Percentiles rank a stretch among this genome's conserved stretches.
Conservation (phyloP, 2,113 vertebrate species). For the Prietella phreatophila region DNA sequence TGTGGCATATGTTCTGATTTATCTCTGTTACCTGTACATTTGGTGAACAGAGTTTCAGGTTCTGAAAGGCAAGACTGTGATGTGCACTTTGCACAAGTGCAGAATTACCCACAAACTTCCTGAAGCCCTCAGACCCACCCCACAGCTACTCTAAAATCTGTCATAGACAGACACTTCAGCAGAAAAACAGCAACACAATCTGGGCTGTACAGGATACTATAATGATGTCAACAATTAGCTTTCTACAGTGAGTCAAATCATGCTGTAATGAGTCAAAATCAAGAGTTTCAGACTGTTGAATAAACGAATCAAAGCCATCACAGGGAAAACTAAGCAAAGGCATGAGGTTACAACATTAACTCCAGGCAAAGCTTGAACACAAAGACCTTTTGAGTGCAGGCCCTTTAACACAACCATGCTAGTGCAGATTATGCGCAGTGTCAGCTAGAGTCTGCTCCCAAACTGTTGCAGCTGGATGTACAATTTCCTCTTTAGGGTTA, state of each 20-base stretch:
- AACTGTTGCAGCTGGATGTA: neutral
- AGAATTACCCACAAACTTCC: neutral
- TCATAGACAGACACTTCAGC: neutral
- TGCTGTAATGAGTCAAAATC: neutral
- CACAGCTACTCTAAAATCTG: neutral
- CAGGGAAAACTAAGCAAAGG: neutral
- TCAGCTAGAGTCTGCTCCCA: slow-evolving; percentile 5
- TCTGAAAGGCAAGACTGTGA: neutral
- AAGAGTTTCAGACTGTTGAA: neutral
- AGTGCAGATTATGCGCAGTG: neutral
- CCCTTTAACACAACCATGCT: neutral
- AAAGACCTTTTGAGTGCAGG: slow-evolving; percentile 4
- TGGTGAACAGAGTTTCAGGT: neutral
- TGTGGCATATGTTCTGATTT: neutral
- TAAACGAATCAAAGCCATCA: neutral
- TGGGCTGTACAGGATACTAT: neutral
- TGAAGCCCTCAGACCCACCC: neutral
- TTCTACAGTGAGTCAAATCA: neutral
- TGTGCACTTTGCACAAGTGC: neutral
- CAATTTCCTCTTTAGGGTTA: slow-evolving; percentile 11
- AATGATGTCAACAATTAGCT: neutral
- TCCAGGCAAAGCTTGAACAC: neutral
- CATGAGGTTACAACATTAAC: neutral
- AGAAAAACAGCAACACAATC: neutral
- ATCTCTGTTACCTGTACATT: neutral